phyloP scores from a whole-genome alignment of 2,888 invertebrate species.

The Eumerus sabulonum region DNA sequence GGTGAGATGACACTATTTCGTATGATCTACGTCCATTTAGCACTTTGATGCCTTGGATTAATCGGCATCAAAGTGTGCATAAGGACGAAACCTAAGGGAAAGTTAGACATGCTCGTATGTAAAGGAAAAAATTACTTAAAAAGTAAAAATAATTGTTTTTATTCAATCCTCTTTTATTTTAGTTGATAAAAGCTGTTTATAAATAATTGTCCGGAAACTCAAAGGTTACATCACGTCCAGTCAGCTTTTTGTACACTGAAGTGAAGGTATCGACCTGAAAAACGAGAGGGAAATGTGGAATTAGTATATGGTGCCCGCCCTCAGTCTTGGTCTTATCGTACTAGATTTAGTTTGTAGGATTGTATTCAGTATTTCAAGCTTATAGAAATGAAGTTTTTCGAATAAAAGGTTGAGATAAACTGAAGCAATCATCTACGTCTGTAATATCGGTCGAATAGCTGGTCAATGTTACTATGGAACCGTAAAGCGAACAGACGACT shows the following conservation, averaged over 20 bases:
- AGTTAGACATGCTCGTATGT: too few species aligned
- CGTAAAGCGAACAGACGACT: conserved; percentile 59
- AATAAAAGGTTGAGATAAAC: conserved; percentile 10
- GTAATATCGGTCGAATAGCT: conserved; percentile 44
- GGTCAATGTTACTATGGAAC: conserved; percentile 24
- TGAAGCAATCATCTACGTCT: conserved; percentile 44
- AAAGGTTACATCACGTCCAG: conserved; percentile 98
- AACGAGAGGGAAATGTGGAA: conserved; percentile 70
- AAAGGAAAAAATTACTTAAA: conserved; percentile 6
- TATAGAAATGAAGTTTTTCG: conserved; percentile 13
- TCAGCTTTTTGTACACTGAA: conserved; percentile 99
- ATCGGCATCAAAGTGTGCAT: conserved; percentile 42
- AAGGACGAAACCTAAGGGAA: conserved; percentile 35
- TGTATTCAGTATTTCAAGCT: conserved; percentile 11
- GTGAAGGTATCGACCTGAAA: conserved; percentile 97
- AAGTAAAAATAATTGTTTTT: conserved; percentile 55
- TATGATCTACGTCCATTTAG: conserved; percentile 45
- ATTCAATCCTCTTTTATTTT: conserved; percentile 58
- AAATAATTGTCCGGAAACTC: conserved; percentile 99
- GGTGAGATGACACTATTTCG: too few species aligned
- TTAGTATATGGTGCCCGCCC: background rate
- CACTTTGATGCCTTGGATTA: conserved; percentile 37
- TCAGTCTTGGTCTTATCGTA: too few species aligned
- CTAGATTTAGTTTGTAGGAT: background rate
- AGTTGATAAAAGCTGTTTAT: conserved; percentile 78